Percentiles rank a stretch among this genome's conserved stretches.
These are phyloP conservation scores for Pentalonia nigronervosa DNA, from an alignment of 1,140 invertebrate species.

Conservation along the genomic window DNA sequence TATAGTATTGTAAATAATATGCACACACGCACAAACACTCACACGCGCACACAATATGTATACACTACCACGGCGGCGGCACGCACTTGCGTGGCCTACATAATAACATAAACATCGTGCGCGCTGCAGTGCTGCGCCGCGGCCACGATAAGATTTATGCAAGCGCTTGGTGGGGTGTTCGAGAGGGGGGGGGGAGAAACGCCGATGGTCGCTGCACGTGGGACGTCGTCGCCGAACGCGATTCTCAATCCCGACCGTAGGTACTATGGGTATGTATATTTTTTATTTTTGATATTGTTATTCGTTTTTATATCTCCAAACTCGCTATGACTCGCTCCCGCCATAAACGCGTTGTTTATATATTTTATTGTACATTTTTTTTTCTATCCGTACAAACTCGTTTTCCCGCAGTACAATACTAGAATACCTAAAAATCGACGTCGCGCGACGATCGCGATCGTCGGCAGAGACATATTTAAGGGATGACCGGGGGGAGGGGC, in stretches of 20 bases:
- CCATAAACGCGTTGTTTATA: not conserved
- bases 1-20: conserved; percentile 12
- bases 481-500: not conserved
- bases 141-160: not conserved
- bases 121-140: not conserved
- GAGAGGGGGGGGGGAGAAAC: not conserved
- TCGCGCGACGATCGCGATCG: not conserved
- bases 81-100: conserved; percentile 37
- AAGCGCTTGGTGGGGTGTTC: not conserved
- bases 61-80: not conserved
- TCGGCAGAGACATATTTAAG: not conserved
- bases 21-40: not conserved
- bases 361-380: not conserved
- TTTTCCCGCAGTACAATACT: not conserved
- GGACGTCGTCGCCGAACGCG: conserved; percentile 34
- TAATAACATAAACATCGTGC: not conserved
- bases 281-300: not conserved
- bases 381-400: not conserved
- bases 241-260: conserved; percentile 4
- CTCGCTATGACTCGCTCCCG: not conserved
- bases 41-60: not conserved
- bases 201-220: conserved; percentile 5
- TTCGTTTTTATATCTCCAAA: not conserved
- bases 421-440: no score
- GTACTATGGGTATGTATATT: not conserved